Evolutionary conservation across 2,888 invertebrate species (phyloP).

Genomic region (Drosophila borborema): DNA sequence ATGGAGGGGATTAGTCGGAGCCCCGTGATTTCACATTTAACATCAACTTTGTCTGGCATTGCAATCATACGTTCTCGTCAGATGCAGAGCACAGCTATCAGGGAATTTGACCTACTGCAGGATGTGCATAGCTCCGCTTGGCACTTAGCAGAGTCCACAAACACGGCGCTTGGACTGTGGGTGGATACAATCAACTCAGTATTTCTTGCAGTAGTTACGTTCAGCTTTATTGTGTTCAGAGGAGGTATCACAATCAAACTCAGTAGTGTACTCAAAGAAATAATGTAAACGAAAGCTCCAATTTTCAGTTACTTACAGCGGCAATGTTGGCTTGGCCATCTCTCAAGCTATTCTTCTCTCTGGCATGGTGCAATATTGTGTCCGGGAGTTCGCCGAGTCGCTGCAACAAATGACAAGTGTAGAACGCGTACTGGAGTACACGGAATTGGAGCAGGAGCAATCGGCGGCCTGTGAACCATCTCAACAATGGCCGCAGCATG

Average conservation of each 20-base stretch:
- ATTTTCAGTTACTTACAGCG: conserved; percentile 86
- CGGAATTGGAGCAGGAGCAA: conserved; percentile 88
- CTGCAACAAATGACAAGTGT: conserved; percentile 90
- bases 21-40: conserved; percentile 95
- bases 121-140: conserved; percentile 85
- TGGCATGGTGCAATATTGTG: conserved; percentile 90
- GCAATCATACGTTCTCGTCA: conserved; percentile 93
- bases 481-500: conserved; percentile 89
- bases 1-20: conserved; percentile 91
- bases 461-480: conserved; percentile 85
- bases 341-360: conserved; percentile 89
- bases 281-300: background rate
- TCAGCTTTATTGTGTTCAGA: conserved; percentile 87
- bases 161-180: conserved; percentile 89
- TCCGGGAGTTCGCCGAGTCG: conserved; percentile 89
- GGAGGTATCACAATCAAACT: conserved; percentile 85
- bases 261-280: background rate
- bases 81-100: conserved; percentile 89
- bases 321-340: conserved; percentile 90
- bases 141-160: conserved; percentile 81
- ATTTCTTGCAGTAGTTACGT: conserved; percentile 88
- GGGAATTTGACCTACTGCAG: conserved; percentile 91
- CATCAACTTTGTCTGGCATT: conserved; percentile 93
- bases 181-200: conserved; percentile 89
- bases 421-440: conserved; percentile 90